Evolutionary conservation across 1,140 invertebrate genomes (phyloP), one percentile per base, ranked within the genome.

Genomic region (Papilio aristodemus): DNA sequence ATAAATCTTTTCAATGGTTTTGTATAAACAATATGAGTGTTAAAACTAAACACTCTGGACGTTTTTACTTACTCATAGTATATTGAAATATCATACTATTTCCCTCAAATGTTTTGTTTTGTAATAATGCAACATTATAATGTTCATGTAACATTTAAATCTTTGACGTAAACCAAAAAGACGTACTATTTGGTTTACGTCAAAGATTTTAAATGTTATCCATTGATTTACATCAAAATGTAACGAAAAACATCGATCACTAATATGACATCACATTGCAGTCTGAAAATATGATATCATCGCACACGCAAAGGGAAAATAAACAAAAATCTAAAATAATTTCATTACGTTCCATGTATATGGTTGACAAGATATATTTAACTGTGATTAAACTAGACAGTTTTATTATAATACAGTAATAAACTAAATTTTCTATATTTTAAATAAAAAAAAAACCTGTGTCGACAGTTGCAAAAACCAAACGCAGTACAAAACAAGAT

Each of bases 71-170:
- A 54, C 46, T 54, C 19, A 11, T 17, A 3, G 10, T 22, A 10
- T 11, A 54, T 54, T 25, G 19, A 54, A 54, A 54, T 22, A 17
- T 54, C 43, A 19, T 22, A 54, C 46, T 22, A 54, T 54, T 54
- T 54, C 46, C 19, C 46, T 5, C 17, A 54, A 54, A 54, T 54
- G 19, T 54, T 54, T 25, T 22, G 19, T 19, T n/a, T 25, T 54
- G 3, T 54, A 9, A 22, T 22, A 22, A 54, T 22, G 22, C 19
- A 22, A 19, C 9, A 17, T 10, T 3, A 54, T 22, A 10, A 54
- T 22, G 22, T 25, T 54, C 22, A 22, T 4, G 3, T 11, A 17
- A 46, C 1, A 14, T n/a, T n/a, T n/a, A n/a, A n/a, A n/a, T n/a
- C n/a, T n/a, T n/a, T n/a, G n/a, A n/a, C n/a, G n/a, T n/a, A n/a